A percentile compares a stretch with the other conserved stretches of the same genome.
These are phyloP conservation scores for Sus scrofa DNA, from an alignment of 2,113 vertebrate species.

Conservation along the genomic window T2T-Sscrofa CM000813.6:64767001-64767500, in stretches of 20 bases:
- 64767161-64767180: neutral
- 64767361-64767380: neutral
- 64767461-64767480: neutral
- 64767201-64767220: too few species aligned
- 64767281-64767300: neutral
- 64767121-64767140: neutral
- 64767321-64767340: neutral
- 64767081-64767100: neutral
- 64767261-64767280: neutral
- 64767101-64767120: neutral
- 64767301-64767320: neutral
- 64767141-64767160: neutral
- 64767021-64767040: neutral
- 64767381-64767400: neutral
- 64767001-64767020: neutral
- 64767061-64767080: neutral
- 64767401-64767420: neutral
- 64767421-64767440: neutral
- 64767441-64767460: neutral
- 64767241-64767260: neutral
- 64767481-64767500: neutral
- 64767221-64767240: neutral
- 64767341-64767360: neutral
- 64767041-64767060: neutral
- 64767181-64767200: neutral